Evolutionary conservation across 2,888 invertebrate genomes (phyloP), one percentile per base, ranked within the genome.

Genomic region (Neoascia interrupta): DNA sequence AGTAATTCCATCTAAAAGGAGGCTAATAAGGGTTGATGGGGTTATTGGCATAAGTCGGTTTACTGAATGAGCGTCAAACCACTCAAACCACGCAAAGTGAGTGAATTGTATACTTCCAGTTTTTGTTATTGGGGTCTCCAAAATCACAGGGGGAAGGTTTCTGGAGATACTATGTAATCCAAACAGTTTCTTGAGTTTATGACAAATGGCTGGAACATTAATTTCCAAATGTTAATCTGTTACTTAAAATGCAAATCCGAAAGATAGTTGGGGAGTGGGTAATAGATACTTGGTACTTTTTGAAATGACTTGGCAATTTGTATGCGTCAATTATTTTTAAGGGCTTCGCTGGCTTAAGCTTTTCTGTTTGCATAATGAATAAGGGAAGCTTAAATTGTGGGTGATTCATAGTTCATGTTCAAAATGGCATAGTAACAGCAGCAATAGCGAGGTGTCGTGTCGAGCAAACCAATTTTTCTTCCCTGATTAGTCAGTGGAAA

Each of bases 11-110:
- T 56, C 49, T 54, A 26, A 61, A 72, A 47, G 39, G 47, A 49
- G 73, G 73, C 73, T 73, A 79, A 79, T 79, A 66, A 68, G 79
- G 79, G 72, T 79, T 79, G 73, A 68, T 73, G 72, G 60, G 16
- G 45, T 43, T 39, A 26, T 66, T 60, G 41, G 19, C 34, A 18
- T 37, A 18, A 41, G 21, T 54, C 31, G 18, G 56, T 63, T 58
- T 19, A 49, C 37, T 39, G 31, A 39, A 51, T 51, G 41, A 53
- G 56, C 72, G 39, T 66, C 36, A 79, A 66, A 70, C 70, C 72
- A 43, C 23, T 34, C 34, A 34, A 64, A 56, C 28, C 69, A 47
- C 58, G 21, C 43, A 36, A 66, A 66, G 13, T 47, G 43, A 70
- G 37, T 43, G 53, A 72, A 43, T 47, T 56, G 56, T 47, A 41